Conservation (phyloP, 64 coral and sea anemone species). For the Porites lutea region DNA sequence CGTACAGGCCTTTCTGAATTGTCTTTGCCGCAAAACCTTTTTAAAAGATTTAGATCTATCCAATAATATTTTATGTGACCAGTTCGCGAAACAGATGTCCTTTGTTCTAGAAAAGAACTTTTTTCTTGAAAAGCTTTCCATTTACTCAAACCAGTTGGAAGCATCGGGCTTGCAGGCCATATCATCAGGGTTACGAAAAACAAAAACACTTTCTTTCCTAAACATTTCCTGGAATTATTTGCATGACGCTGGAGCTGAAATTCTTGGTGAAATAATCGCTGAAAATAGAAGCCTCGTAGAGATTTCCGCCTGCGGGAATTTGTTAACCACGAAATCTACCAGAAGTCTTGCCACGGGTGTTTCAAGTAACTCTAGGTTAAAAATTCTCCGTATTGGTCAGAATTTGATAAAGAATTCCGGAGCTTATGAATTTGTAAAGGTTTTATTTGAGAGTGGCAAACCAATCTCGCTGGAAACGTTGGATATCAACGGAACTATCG, state of each 20-base stretch:
- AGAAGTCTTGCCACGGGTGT: constrained; percentile 57
- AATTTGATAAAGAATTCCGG: constrained; percentile 82
- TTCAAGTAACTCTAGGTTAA: constrained; percentile 46
- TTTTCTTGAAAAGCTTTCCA: constrained; percentile 54
- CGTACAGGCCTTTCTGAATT: constrained; percentile 46
- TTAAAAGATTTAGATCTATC: constrained; percentile 75
- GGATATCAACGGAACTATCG: constrained; percentile 78
- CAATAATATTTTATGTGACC: constrained; percentile 74
- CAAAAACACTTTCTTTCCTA: constrained; percentile 40
- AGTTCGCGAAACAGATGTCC: constrained; percentile 40
- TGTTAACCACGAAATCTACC: constrained; percentile 59
- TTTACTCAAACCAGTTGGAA: constrained; percentile 71
- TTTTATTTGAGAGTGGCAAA: constrained; percentile 13
- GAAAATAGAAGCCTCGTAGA: constrained; percentile 61
- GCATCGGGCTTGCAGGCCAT: constrained; percentile 56
- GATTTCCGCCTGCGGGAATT: constrained; percentile 80
- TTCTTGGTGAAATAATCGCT: constrained; percentile 63
- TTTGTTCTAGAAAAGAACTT: constrained; percentile 43
- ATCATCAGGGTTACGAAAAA: constrained; percentile 31
- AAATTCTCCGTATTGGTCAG: constrained; percentile 63
- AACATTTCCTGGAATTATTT: constrained; percentile 98
- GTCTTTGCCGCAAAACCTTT: constrained; percentile 27
- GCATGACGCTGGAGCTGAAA: constrained; percentile 71
- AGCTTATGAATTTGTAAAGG: constrained; percentile 50
- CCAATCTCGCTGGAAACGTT: constrained; percentile 48